Conservation (phyloP, 2,797 vertebrate species). For the Centroberyx gerrardi region DNA sequence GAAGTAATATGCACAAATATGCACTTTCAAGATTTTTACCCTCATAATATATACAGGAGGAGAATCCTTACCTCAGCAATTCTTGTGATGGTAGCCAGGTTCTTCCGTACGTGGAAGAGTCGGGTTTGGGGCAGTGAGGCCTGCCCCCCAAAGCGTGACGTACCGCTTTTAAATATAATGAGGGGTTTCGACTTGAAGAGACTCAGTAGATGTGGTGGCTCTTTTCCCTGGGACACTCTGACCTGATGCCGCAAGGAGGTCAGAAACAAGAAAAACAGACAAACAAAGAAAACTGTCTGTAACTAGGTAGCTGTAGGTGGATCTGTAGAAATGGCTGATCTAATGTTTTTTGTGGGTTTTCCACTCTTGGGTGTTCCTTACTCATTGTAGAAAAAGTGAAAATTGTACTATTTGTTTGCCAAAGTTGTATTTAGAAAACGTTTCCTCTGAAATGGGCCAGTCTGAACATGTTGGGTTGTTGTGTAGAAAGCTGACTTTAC, state of each 20-base stretch:
- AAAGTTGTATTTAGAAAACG: too few relatives aligned
- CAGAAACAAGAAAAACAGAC: background rate
- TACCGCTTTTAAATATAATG: constrained; percentile 91
- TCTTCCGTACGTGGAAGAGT: constrained; percentile 93
- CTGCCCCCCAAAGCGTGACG: constrained; percentile 87
- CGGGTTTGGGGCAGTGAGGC: constrained; percentile 74
- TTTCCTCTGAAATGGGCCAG: too few relatives aligned
- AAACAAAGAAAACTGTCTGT: background rate
- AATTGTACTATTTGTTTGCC: too few relatives aligned
- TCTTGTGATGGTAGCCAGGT: constrained; percentile 89
- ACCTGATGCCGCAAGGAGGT: constrained; percentile 78
- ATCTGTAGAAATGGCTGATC: too few relatives aligned
- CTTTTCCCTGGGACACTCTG: constrained; percentile 93
- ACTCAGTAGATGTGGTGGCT: constrained; percentile 91
- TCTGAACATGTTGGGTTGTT: too few relatives aligned
- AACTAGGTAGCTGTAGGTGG: too few relatives aligned
- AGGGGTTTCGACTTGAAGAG: constrained; percentile 93
- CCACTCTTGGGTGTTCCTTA: too few relatives aligned
- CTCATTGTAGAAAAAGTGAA: too few relatives aligned
- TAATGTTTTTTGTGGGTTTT: too few relatives aligned
- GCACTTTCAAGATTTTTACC: background rate
- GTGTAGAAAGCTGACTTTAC: too few relatives aligned
- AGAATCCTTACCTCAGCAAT: constrained; percentile 88
- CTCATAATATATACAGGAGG: background rate
- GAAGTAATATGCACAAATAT: too few relatives aligned